Conservation (phyloP, 2,113 vertebrate genomes). For the Passer domesticus region DNA sequence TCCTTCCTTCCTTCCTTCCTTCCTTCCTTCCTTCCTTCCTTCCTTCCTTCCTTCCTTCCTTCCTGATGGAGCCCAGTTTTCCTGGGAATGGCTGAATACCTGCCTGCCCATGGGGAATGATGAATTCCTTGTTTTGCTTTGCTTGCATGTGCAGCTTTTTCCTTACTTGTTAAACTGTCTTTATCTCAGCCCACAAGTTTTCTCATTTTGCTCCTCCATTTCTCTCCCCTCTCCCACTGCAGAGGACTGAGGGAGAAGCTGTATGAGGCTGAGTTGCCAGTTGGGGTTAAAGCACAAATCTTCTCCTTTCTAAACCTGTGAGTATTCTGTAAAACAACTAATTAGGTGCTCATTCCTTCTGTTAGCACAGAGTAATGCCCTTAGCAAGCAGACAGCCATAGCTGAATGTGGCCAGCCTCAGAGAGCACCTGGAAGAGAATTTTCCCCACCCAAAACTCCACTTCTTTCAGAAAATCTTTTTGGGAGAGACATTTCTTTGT, state of each 20-base stretch:
- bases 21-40: no score
- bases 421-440: fast-evolving
- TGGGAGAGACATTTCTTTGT: neutral
- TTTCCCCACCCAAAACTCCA: neutral
- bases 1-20: no score
- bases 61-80: neutral
- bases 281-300: neutral
- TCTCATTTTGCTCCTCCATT: neutral
- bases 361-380: neutral
- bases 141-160: neutral
- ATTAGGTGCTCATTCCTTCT: neutral
- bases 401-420: neutral
- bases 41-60: no score
- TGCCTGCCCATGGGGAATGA: neutral
- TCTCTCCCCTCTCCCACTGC: neutral
- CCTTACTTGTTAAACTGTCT: neutral
- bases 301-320: neutral
- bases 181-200: neutral
- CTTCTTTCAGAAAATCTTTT: neutral
- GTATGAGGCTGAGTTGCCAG: neutral
- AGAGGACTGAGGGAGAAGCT: neutral
- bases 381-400: fast-evolving
- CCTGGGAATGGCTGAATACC: neutral
- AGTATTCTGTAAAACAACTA: neutral
- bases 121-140: neutral